Evolutionary conservation across 2,113 vertebrate genomes (phyloP), one percentile per base, ranked within the genome.

Genomic region (Gopherus evgoodei): DNA sequence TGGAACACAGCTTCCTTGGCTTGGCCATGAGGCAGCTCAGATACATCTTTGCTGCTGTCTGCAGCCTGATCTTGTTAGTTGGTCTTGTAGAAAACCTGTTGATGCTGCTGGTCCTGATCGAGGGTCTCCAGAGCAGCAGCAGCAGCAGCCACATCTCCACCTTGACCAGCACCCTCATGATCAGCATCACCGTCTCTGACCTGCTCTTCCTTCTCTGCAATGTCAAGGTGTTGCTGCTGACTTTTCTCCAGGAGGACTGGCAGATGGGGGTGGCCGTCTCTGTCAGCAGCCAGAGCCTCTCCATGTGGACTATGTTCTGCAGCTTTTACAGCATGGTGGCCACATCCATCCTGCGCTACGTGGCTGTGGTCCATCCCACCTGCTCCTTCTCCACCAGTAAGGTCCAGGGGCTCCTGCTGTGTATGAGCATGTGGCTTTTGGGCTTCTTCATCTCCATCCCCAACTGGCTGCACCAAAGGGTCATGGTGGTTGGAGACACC

Each of bases 321-420:
- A 95, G 94, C 65, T 96, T 93, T 91, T 94, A 94, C 57, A 93
- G 96, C 90, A 91, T 90, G 93, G 94, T 89, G 44, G 86, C 88
- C 84, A 93, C 38, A 0, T 93, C 80, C 4, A 47, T 94, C 27
- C 91, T 94, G 27, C 17, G 25, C 57, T 92, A 81, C 1, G 2
- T 91, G 24, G 94, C 95, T 0, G 84, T 93, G 84, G 76, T 86
- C 88, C 2, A 22, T 84, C 91, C 95, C 2, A 42, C 47, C 1
- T 1, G 25, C 87, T 90, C 75, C 57, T 90, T 96, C 49, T 82
- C 80, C 0, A 81, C 91, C 0, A 1, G 86, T 52, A 44, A 2
- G 12, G 11, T 84, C 0, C 22, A 88, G 31, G 2, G 27, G 72
- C 29, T 95, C 24, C 57, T 92, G 52, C 86, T 96, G 38, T 95